Evolutionary conservation across 2,888 invertebrate genomes (phyloP), one percentile per base, ranked within the genome.

Genomic region (Trissoscelio sp.): DNA sequence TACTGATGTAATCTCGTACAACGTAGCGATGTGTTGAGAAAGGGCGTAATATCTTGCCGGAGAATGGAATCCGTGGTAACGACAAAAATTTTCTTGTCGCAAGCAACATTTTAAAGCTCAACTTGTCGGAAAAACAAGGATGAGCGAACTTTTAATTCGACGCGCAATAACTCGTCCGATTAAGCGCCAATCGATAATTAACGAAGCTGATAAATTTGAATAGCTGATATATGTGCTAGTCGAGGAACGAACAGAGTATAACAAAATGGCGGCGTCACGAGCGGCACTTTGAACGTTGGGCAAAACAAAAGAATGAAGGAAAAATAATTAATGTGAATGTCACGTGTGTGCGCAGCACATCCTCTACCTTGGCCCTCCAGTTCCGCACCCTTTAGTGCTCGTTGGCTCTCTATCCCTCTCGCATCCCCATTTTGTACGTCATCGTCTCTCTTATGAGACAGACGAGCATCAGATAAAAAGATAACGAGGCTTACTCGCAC

Each of bases 271-370:
- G 60, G 64, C 42, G 42, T 44, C 18, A 46, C 62, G 37, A 78
- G 51, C 74, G 42, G 37, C 60, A 39, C 75, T 81, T 66, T 70
- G 75, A 55, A 70, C 31, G 31, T 11, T 44, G 72, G 37, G 14
- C 20, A 58, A 79, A 79, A 75, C 79, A 73, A 79, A 80, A 75
- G 75, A 79, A 86, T 83, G 85, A 86, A 87, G 86, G 85, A 88
- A 88, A 89, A 89, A 89, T 89, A 89, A 89, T 89, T 89, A 89
- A 89, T 89, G 89, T 86, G 85, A 86, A 85, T 86, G 87, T 88
- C 88, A 88, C 87, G 85, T 87, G 86, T 87, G 85, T 87, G 81
- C 78, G 77, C 81, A 73, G 70, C 55, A 64, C 44, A 74, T 77
- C 53, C 73, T 75, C 57, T 60, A 60, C 75, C 84, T 84, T 77